Conservation (phyloP, 2,113 vertebrate genomes). For the Hucho hucho region DNA sequence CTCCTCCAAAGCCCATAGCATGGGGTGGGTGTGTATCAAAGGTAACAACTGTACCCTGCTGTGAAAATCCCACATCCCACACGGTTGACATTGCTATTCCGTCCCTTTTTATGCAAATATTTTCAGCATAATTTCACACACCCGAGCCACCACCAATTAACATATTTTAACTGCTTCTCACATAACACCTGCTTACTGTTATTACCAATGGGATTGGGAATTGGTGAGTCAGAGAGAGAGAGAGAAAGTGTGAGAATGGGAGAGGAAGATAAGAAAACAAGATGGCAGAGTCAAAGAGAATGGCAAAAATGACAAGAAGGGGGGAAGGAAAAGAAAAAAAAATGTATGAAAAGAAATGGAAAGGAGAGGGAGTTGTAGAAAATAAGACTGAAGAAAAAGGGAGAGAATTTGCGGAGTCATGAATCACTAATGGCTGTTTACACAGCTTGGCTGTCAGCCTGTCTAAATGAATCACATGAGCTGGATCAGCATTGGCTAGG, state of each 20-base stretch:
- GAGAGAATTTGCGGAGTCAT: slow-evolving; percentile 68
- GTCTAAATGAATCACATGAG: slow-evolving; percentile 67
- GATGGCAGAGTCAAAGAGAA: slow-evolving; percentile 19
- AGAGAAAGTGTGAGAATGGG: slow-evolving; percentile 8
- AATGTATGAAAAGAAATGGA: slow-evolving; percentile 20
- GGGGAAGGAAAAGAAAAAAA: slow-evolving; percentile 31
- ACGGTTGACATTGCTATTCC: background rate
- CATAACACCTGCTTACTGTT: slow-evolving; percentile 31
- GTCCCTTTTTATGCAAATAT: slow-evolving; percentile 1
- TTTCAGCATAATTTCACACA: slow-evolving; percentile 21
- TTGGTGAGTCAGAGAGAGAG: slow-evolving; percentile 21
- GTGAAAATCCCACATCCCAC: slow-evolving; percentile 2
- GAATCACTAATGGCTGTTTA: slow-evolving; percentile 76
- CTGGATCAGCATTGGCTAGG: slow-evolving; percentile 49
- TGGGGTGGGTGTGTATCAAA: slow-evolving; percentile 5
- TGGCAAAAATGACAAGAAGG: slow-evolving; percentile 31
- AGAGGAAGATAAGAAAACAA: slow-evolving; percentile 6
- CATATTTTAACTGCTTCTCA: slow-evolving; percentile 20
- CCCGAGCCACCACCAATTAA: slow-evolving; percentile 23
- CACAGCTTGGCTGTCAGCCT: slow-evolving; percentile 65
- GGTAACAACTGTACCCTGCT: background rate
- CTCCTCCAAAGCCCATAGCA: background rate
- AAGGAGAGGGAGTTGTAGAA: slow-evolving; percentile 16
- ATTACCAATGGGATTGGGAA: slow-evolving; percentile 6
- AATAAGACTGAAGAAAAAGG: slow-evolving; percentile 5